Evolutionary conservation across 2,797 vertebrate genomes (phyloP), one percentile per base, ranked within the genome.

Genomic region (Champsocephalus gunnari): DNA sequence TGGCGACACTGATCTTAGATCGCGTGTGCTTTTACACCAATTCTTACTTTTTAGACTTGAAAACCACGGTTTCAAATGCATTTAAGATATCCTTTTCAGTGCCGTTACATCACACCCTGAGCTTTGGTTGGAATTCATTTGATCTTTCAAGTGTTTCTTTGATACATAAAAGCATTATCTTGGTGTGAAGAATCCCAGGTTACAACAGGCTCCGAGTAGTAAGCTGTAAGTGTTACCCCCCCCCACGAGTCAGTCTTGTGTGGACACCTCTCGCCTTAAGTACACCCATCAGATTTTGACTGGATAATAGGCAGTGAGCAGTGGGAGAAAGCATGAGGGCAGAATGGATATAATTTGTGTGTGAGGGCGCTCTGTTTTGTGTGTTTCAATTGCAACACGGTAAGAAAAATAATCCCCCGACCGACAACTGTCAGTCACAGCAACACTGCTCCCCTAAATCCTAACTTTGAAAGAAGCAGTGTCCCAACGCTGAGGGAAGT

Each of bases 241-340:
- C 56, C 58, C 62, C 62, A 6, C 16, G 83, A 82, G 77, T 84
- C 77, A 71, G 81, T 43, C 58, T 19, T 34, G 45, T 67, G 73
- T 54, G 67, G 77, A 80, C 58, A 21, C 67, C 66, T 63, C 41
- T 50, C 65, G n/a, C 68, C 79, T 86, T 66, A 81, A 84, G 64
- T 76, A 72, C 77, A 76, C 57, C 79, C 84, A 66, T 85, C 87
- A 85, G 71, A 85, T 77, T 77, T 64, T 81, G 88, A 86, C 84
- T 84, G 68, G 84, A 83, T 87, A 83, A 88, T 86, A 78, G 83
- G 77, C 84, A 84, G 87, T 80, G 82, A 78, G 80, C 80, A 63
- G 72, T 67, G 75, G 76, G 53, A 82, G 84, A 62, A 28, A 63
- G 73, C 50, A 9, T 43, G 63, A 76, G 71, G 92, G 93, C 68